Percentiles rank a stretch among this genome's conserved stretches.
These are phyloP conservation scores for Cyphomyrus discorhynchus DNA, from an alignment of 2,113 vertebrate genomes.

Conservation along the genomic window DNA sequence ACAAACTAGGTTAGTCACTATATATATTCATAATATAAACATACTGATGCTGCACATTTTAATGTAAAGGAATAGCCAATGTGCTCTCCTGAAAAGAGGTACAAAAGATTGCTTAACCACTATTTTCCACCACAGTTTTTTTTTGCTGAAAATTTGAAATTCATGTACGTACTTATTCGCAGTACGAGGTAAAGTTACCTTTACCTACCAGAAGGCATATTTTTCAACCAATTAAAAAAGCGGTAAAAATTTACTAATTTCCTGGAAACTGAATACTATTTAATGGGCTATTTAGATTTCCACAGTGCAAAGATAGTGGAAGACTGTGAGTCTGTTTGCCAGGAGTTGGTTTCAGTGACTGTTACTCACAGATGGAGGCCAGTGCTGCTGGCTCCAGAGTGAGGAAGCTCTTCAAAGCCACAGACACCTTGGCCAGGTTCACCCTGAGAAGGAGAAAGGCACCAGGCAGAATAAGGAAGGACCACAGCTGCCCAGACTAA, in stretches of 20 bases:
- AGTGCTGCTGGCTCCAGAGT: conserved; percentile 79
- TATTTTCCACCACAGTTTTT: background rate
- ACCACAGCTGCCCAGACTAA: background rate
- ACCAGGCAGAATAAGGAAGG: background rate
- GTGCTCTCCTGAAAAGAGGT: background rate
- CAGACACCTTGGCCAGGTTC: conserved; percentile 75
- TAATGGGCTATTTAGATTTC: background rate
- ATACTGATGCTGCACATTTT: background rate
- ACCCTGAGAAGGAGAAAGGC: conserved; percentile 56
- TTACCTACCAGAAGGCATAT: background rate
- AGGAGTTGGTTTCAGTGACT: background rate
- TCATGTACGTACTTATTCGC: background rate
- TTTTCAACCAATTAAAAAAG: background rate
- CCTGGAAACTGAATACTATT: background rate
- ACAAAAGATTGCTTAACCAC: background rate
- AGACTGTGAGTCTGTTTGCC: background rate
- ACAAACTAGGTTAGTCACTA: background rate
- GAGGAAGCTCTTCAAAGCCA: conserved; percentile 70
- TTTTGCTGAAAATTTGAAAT: background rate
- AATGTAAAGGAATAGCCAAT: background rate
- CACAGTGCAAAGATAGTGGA: background rate
- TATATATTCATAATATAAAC: conserved; percentile 1
- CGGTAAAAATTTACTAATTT: background rate
- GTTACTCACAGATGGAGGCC: conserved; percentile 84
- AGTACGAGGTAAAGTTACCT: background rate